Percentiles rank a stretch among this genome's conserved stretches.
phyloP scores from a whole-genome alignment of 2,113 vertebrate species.

The Ammodytes dubius region DNA sequence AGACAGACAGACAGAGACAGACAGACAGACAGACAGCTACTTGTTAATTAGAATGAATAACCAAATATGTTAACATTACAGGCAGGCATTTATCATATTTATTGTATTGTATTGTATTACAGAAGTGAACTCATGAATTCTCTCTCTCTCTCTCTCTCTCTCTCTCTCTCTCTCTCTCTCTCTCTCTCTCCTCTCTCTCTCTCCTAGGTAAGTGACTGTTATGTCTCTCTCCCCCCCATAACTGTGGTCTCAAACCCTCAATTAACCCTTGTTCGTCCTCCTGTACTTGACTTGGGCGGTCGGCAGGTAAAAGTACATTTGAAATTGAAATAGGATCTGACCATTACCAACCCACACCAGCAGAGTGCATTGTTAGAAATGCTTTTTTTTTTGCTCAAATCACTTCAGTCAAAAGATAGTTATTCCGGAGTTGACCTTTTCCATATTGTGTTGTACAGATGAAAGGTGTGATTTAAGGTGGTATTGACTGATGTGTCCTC shows the following conservation, averaged over 20 bases:
- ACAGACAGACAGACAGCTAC: neutral
- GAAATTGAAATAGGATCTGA: neutral
- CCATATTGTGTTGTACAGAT: neutral
- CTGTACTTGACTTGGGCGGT: neutral
- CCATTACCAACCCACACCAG: neutral
- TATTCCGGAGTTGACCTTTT: slow-evolving; percentile 27
- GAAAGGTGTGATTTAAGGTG: neutral
- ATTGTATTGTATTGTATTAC: too few relatives aligned
- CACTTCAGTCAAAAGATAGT: slow-evolving; percentile 4
- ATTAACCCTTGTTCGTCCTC: neutral
- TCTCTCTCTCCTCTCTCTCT: slow-evolving; percentile 26
- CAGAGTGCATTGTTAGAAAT: too few relatives aligned
- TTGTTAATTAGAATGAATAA: too few relatives aligned
- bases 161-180: slow-evolving; percentile 15
- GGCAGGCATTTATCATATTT: neutral
- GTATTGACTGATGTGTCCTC: slow-evolving; percentile 9
- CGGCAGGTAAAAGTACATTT: slow-evolving; percentile 18
- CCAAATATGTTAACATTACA: too few relatives aligned
- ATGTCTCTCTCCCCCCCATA: neutral
- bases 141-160: neutral
- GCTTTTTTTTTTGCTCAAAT: neutral
- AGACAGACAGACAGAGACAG: neutral
- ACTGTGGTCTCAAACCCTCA: neutral
- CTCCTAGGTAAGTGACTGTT: slow-evolving; percentile 23
- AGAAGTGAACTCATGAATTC: neutral